Percentiles rank a stretch among this genome's conserved stretches.
Conservation (phyloP, 2,888 invertebrate species). For the Ennomos fuscantarius region DNA sequence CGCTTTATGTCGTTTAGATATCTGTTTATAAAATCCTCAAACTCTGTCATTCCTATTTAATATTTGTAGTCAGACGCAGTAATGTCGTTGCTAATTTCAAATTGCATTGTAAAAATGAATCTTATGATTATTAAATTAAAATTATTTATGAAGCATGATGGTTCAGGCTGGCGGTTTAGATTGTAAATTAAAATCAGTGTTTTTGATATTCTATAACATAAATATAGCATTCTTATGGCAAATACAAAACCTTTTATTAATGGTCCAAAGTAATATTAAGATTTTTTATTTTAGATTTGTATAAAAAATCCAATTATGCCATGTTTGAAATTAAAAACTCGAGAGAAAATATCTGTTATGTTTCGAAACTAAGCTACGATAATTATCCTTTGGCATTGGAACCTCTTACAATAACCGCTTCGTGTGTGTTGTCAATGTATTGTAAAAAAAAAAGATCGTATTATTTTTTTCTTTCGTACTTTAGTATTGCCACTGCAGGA, state of each 20-base stretch:
- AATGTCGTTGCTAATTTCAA: conserved; percentile 5
- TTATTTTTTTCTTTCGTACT: too few species aligned
- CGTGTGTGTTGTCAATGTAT: too few species aligned
- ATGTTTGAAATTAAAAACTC: too few species aligned
- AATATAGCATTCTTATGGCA: conserved; percentile 31
- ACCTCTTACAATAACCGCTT: too few species aligned
- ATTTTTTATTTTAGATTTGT: background rate
- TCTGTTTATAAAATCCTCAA: conserved; percentile 1
- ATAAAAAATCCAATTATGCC: too few species aligned
- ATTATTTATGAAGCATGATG: conserved; percentile 3
- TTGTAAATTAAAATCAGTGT: conserved; percentile 19
- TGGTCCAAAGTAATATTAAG: conserved; percentile 6
- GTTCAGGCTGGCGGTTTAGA: conserved; percentile 9
- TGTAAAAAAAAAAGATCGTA: too few species aligned
- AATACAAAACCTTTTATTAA: conserved; percentile 18
- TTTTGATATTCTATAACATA: conserved; percentile 22
- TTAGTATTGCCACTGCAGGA: background rate
- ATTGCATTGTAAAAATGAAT: conserved; percentile 23
- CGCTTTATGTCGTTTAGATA: conserved; percentile 4
- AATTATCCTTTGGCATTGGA: too few species aligned
- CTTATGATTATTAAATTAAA: conserved; percentile 29
- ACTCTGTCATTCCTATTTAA: conserved; percentile 12
- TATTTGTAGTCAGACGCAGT: conserved; percentile 15
- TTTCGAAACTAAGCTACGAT: too few species aligned
- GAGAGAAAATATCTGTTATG: too few species aligned